Percentiles rank a stretch among this genome's conserved stretches.
Conservation (phyloP, 2,113 vertebrate genomes). For the Eulacestoma nigropectus region DNA sequence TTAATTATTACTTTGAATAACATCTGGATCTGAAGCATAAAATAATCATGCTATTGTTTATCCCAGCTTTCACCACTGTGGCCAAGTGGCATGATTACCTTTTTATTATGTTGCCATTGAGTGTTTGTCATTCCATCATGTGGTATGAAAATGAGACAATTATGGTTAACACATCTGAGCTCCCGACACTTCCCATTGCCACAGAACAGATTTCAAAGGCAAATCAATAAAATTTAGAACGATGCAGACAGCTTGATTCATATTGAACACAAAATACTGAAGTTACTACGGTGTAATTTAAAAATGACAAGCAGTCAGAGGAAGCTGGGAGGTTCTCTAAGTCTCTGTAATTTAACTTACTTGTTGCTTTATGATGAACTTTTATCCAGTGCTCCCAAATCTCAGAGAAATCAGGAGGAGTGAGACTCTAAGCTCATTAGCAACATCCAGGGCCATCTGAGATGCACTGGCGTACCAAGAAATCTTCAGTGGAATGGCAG, state of each 20-base stretch:
- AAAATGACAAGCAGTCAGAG: background rate
- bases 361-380: background rate
- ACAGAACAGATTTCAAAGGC: constrained; percentile 14
- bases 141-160: constrained; percentile 1
- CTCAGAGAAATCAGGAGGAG: background rate
- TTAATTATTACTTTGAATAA: background rate
- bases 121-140: background rate
- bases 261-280: constrained; percentile 4
- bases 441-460: background rate
- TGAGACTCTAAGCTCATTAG: background rate
- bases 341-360: background rate
- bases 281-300: background rate
- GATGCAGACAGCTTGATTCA: background rate
- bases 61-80: background rate
- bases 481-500: background rate
- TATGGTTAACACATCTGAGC: background rate
- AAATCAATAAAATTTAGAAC: constrained; percentile 15
- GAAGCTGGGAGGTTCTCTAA: background rate
- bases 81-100: background rate
- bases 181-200: background rate
- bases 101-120: background rate
- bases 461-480: background rate
- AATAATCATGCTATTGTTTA: background rate
- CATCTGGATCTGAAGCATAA: background rate
- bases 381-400: background rate